Evolutionary conservation across 2,888 invertebrate species (phyloP).

Genomic region (Troilus luridus): DNA sequence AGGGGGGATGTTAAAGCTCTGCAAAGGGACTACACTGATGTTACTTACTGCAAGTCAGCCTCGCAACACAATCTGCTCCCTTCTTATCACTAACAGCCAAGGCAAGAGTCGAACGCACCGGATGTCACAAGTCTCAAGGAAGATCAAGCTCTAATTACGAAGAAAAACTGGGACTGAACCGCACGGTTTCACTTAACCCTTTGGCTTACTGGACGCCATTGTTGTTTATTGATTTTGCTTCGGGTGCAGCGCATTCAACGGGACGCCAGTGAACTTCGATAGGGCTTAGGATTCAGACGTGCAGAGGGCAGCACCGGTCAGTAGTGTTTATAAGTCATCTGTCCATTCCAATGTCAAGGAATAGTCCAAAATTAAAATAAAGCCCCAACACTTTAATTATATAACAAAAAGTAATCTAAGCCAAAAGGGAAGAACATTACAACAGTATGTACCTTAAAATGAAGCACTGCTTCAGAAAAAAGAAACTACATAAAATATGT

Average conservation of each 20-base stretch:
- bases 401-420: too few species aligned
- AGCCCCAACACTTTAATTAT: too few species aligned
- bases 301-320: conserved; percentile 12
- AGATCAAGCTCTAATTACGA: conserved; percentile 44
- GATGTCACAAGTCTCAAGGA: conserved; percentile 47
- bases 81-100: conserved; percentile 28
- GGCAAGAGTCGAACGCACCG: conserved; percentile 1
- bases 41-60: conserved; percentile 46
- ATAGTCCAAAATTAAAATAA: neutral
- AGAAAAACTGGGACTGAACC: conserved; percentile 38
- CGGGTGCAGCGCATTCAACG: conserved; percentile 38
- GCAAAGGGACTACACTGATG: conserved; percentile 40
- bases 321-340: neutral
- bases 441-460: too few species aligned
- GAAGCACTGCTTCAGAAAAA: too few species aligned
- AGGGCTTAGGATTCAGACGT: neutral
- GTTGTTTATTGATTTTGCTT: conserved; percentile 58
- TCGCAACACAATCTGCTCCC: conserved; percentile 28
- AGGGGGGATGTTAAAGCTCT: conserved; percentile 15
- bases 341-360: neutral
- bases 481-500: too few species aligned
- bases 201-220: conserved; percentile 58
- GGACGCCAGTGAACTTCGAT: conserved; percentile 45
- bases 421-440: too few species aligned
- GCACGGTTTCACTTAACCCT: conserved; percentile 44